Percentiles rank a stretch among this genome's conserved stretches.
Conservation (phyloP, 2,113 vertebrate species). For the Erythrocercus mccallii region DNA sequence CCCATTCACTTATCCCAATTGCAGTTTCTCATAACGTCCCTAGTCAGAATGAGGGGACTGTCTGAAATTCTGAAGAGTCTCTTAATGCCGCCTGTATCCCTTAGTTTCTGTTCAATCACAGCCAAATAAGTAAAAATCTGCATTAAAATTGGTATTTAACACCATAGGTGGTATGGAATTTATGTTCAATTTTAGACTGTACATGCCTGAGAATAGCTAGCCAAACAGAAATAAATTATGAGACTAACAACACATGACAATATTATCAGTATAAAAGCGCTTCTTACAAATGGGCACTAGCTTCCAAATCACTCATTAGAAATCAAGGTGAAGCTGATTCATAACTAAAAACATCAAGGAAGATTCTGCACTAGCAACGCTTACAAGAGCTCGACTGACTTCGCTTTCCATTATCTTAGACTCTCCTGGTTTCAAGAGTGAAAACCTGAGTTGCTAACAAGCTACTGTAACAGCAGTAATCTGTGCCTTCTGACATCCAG, state of each 20-base stretch:
- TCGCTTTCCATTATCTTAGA: background rate
- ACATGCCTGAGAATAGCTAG: background rate
- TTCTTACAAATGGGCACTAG: background rate
- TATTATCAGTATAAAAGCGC: background rate
- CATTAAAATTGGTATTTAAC: background rate
- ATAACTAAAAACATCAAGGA: background rate
- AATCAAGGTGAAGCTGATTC: background rate
- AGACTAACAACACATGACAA: background rate
- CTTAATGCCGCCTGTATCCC: background rate
- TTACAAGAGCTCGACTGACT: background rate
- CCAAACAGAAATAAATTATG: background rate
- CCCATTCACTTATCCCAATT: background rate
- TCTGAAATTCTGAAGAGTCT: background rate
- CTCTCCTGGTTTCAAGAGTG: background rate
- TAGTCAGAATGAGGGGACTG: background rate
- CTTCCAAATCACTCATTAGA: background rate
- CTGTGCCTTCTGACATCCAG: background rate
- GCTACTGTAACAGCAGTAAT: background rate
- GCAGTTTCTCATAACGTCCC: background rate
- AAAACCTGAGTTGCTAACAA: background rate
- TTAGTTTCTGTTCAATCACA: background rate
- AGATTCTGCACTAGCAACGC: background rate
- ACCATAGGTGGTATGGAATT: background rate
- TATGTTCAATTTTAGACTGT: background rate
- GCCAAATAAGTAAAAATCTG: conserved; percentile 9